phyloP scores from a whole-genome alignment of 2,113 vertebrate genomes.

The Brachyhypopomus gauderio region DNA sequence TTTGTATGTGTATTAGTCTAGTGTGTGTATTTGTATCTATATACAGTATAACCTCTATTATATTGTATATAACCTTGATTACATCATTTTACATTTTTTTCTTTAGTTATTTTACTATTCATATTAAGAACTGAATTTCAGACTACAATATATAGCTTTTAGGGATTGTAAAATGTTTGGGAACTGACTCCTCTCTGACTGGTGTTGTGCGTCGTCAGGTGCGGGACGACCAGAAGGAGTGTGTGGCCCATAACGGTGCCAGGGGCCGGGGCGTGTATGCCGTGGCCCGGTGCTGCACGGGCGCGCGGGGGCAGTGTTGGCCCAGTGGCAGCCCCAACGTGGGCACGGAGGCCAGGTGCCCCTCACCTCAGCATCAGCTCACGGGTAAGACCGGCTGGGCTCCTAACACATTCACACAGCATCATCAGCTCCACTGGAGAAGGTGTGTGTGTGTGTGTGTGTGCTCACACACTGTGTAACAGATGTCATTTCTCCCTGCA shows the following conservation, averaged over 20 bases:
- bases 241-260: constrained; percentile 70
- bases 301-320: constrained; percentile 69
- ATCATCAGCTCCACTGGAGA: too few species aligned
- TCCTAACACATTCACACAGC: too few species aligned
- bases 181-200: not conserved
- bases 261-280: constrained; percentile 74
- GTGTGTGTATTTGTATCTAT: too few species aligned
- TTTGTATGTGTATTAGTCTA: too few species aligned
- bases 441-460: not conserved
- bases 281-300: constrained; percentile 82
- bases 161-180: too few species aligned
- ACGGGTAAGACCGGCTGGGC: constrained; percentile 73
- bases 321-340: constrained; percentile 46
- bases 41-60: too few species aligned
- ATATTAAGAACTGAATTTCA: too few species aligned
- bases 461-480: not conserved
- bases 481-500: constrained; percentile 49
- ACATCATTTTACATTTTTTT: too few species aligned
- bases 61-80: too few species aligned
- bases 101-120: too few species aligned
- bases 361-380: constrained; percentile 66
- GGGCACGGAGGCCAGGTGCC: constrained; percentile 64
- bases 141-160: too few species aligned
- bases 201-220: constrained; percentile 62
- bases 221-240: constrained; percentile 67